These are phyloP conservation scores for Podarcis cretensis DNA, from an alignment of 2,113 vertebrate species.

Conservation along the genomic window DNA sequence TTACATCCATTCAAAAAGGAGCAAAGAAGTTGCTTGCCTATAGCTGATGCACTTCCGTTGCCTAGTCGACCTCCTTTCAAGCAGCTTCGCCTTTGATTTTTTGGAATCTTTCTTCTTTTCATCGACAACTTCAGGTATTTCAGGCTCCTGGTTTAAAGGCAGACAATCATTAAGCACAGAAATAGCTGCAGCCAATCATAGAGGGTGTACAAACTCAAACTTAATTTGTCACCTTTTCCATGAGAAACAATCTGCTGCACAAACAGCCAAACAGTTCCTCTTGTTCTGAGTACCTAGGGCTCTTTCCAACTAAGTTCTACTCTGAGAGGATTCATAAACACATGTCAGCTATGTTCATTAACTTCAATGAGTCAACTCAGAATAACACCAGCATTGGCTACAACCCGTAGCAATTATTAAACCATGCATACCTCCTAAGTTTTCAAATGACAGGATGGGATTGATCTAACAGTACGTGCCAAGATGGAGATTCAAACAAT, in stretches of 20 bases:
- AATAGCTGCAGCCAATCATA: background rate
- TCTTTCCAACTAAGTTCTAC: background rate
- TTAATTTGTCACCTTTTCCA: background rate
- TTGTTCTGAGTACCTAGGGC: background rate
- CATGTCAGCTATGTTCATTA: too few relatives aligned
- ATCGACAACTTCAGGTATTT: conserved; percentile 82
- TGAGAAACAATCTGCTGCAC: background rate
- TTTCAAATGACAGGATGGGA: background rate
- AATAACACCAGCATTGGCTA: background rate
- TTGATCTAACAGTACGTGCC: too few relatives aligned
- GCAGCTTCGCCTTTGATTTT: conserved; percentile 87
- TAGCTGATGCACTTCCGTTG: conserved; percentile 96
- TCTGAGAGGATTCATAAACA: background rate
- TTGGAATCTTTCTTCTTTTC: conserved; percentile 92
- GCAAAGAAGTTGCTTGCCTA: conserved; percentile 79
- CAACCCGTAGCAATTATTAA: background rate
- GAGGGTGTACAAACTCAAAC: background rate
- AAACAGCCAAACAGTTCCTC: background rate
- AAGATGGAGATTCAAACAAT: too few relatives aligned
- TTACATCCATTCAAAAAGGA: background rate
- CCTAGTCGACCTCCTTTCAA: conserved; percentile 93
- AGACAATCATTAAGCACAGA: background rate
- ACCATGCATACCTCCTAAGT: background rate
- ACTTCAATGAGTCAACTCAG: background rate
- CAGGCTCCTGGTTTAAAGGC: conserved; percentile 78